phyloP scores from a whole-genome alignment of 2,113 vertebrate species.

The Grus americana region DNA sequence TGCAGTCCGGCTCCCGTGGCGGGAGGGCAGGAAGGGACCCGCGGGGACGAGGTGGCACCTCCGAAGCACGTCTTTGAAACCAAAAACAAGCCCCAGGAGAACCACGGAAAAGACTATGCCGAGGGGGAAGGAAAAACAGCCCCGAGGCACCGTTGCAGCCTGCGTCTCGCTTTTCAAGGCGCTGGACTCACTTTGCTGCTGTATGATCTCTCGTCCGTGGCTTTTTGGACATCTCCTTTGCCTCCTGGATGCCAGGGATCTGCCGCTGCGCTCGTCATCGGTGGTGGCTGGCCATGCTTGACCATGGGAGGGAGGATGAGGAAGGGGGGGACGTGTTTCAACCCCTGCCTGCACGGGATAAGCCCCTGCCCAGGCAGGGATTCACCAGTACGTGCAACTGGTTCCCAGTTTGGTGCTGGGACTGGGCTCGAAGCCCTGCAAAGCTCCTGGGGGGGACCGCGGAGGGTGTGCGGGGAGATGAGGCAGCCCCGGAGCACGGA shows the following conservation, averaged over 20 bases:
- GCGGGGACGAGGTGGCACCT: not conserved
- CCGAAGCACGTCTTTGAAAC: not conserved
- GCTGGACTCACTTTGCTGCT: not conserved
- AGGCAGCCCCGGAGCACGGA: not conserved
- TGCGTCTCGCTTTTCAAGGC: not conserved
- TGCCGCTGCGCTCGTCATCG: rapidly evolving
- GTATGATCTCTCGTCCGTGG: not conserved
- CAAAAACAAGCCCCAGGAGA: not conserved
- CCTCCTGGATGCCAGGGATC: not conserved
- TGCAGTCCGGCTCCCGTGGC: not conserved
- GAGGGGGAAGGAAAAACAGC: not conserved
- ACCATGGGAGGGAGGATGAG: not conserved
- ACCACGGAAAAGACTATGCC: not conserved
- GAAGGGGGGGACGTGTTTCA: not conserved
- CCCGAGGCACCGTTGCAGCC: not conserved
- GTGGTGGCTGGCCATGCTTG: not conserved
- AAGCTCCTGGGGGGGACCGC: not conserved
- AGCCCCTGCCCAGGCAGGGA: not conserved
- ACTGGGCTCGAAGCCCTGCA: not conserved
- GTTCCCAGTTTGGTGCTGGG: not conserved
- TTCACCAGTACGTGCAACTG: not conserved
- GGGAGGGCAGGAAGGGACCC: not conserved
- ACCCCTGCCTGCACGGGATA: not conserved
- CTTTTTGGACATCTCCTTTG: not conserved
- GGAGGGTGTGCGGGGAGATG: not conserved